Evolutionary conservation across 2,888 invertebrate species (phyloP).

Genomic region (Drosophila kanekoi): DNA sequence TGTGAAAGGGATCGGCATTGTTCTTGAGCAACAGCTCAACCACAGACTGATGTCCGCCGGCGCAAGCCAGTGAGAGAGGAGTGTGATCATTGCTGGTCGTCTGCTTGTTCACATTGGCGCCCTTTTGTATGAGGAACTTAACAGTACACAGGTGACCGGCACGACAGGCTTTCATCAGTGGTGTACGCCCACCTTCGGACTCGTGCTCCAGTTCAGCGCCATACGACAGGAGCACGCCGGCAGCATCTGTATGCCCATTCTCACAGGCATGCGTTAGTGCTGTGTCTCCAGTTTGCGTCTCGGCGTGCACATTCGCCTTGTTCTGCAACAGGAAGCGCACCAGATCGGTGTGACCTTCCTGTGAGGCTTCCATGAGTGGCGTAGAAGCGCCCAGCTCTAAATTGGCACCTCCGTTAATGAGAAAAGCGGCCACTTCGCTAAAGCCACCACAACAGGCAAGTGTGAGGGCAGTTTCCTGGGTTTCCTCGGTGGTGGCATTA

Average conservation of each 20-base stretch:
- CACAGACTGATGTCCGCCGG: slow-evolving; percentile 97
- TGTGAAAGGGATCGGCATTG: slow-evolving; percentile 97
- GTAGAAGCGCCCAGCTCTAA: slow-evolving; percentile 97
- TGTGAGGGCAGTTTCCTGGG: slow-evolving; percentile 98
- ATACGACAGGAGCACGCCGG: slow-evolving; percentile 94
- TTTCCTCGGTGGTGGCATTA: slow-evolving; percentile 99
- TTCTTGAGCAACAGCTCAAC: slow-evolving; percentile 96
- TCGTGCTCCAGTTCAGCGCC: slow-evolving; percentile 98
- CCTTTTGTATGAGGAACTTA: slow-evolving; percentile 96
- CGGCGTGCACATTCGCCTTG: slow-evolving; percentile 96
- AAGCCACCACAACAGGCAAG: slow-evolving; percentile 98
- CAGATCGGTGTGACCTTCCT: slow-evolving; percentile 98
- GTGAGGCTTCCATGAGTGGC: slow-evolving; percentile 99
- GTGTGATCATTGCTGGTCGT: slow-evolving; percentile 99
- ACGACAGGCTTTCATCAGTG: slow-evolving; percentile 99
- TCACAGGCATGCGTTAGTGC: slow-evolving; percentile 99
- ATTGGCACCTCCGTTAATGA: slow-evolving; percentile 97
- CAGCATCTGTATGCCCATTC: slow-evolving; percentile 99
- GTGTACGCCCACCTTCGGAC: slow-evolving; percentile 98
- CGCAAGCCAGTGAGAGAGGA: slow-evolving; percentile 97
- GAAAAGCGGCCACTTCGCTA: slow-evolving; percentile 96
- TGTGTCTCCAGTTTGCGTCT: slow-evolving; percentile 97
- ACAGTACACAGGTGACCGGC: slow-evolving; percentile 98
- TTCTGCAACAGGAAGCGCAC: slow-evolving; percentile 93
- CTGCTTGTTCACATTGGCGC: slow-evolving; percentile 93